A percentile compares a stretch with the other conserved stretches of the same genome.
These are phyloP conservation scores for Amphilophus citrinellus DNA, from an alignment of 2,113 vertebrate species.

Conservation along the genomic window DNA sequence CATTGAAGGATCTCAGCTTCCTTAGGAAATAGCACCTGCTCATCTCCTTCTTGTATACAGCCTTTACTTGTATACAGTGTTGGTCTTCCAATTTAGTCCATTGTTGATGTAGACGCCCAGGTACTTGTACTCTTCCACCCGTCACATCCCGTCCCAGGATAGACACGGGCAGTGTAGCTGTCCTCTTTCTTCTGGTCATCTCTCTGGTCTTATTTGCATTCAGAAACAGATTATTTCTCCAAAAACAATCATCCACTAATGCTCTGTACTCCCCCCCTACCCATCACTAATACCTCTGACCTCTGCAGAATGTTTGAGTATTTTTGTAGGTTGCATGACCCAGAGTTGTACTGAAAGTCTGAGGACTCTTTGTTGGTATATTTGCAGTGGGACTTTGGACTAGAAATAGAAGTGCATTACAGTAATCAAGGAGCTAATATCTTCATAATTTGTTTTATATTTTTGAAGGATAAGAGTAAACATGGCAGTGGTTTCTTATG, in stretches of 20 bases:
- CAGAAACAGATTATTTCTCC: background rate
- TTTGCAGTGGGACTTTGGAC: background rate
- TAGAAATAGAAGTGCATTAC: too few relatives aligned
- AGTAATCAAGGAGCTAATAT: background rate
- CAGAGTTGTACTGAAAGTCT: background rate
- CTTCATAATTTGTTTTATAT: background rate
- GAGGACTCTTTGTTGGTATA: background rate
- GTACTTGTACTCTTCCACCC: background rate
- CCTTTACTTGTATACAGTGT: background rate
- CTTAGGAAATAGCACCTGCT: background rate
- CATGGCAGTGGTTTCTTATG: background rate
- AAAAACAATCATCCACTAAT: background rate
- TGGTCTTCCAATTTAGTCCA: background rate
- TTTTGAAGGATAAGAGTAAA: background rate
- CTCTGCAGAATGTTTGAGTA: background rate
- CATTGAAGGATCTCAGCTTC: background rate
- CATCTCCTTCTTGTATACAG: background rate
- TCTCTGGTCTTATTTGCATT: background rate
- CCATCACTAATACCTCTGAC: background rate
- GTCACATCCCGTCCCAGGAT: background rate
- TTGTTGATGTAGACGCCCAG: background rate
- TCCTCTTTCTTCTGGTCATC: background rate
- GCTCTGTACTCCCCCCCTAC: background rate
- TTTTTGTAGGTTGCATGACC: too few relatives aligned
- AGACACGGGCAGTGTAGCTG: background rate